A percentile compares a stretch with the other conserved stretches of the same genome.
Conservation (phyloP, 1,140 invertebrate species). For the Drosophila burlai region DNA sequence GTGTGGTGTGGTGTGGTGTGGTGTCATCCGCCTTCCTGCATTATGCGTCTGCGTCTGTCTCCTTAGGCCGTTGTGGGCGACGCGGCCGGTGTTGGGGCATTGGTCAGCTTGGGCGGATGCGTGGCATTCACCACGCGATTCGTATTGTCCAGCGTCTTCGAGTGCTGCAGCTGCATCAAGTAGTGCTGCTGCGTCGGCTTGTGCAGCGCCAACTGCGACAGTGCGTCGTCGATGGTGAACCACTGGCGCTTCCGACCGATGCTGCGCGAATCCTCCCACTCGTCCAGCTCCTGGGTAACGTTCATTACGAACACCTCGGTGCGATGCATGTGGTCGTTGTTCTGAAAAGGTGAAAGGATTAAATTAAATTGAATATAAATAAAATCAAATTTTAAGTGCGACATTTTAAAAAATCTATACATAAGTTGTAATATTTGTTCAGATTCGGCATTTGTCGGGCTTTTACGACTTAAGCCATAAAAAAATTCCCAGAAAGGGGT, state of each 20-base stretch:
- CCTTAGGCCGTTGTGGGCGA: constrained; percentile 79
- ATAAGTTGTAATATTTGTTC: no score
- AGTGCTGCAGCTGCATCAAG: constrained; percentile 89
- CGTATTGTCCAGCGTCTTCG: constrained; percentile 85
- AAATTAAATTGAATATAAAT: not conserved
- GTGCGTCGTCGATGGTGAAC: constrained; percentile 95
- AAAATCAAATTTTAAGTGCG: not conserved
- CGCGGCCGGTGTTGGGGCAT: constrained; percentile 66
- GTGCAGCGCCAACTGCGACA: constrained; percentile 93
- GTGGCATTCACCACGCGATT: constrained; percentile 77
- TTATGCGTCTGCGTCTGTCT: constrained; percentile 36
- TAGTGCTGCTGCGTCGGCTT: constrained; percentile 96
- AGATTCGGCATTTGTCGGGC: no score
- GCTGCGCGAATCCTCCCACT: constrained; percentile 96
- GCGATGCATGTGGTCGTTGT: constrained; percentile 95
- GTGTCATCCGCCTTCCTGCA: constrained; percentile 19
- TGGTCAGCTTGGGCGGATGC: constrained; percentile 74
- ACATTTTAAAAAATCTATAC: no score
- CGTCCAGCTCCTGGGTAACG: constrained; percentile 95
- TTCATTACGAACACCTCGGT: constrained; percentile 97
- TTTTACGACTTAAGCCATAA: not conserved
- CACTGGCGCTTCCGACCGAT: constrained; percentile 96
- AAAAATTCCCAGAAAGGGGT: not conserved
- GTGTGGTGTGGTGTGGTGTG: constrained; percentile 18
- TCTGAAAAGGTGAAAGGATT: constrained; percentile 86